Conservation (phyloP, 2,113 vertebrate genomes). For the Steatornis caripensis region DNA sequence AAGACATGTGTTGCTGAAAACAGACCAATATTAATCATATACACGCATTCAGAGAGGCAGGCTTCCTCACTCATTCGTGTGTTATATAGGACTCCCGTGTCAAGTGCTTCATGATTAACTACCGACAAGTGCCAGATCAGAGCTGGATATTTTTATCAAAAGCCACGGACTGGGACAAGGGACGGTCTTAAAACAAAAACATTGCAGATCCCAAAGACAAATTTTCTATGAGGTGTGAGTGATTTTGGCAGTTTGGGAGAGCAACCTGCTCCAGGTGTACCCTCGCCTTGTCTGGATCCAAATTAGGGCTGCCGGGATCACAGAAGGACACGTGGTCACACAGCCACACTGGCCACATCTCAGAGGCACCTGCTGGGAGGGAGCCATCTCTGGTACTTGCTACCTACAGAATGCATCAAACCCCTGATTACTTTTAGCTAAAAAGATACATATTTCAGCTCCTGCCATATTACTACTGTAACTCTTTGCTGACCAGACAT, state of each 20-base stretch:
- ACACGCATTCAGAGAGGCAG: fast-evolving
- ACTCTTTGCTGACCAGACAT: fast-evolving
- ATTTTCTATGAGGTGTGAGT: background rate
- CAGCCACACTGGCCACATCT: no score
- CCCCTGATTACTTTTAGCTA: fast-evolving
- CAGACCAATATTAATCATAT: fast-evolving
- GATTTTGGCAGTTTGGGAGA: no score
- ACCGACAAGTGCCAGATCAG: background rate
- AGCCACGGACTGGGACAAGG: background rate
- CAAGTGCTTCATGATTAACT: background rate
- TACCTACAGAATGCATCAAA: no score
- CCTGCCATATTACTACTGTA: background rate
- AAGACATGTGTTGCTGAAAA: fast-evolving
- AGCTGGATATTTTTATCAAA: background rate
- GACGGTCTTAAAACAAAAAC: background rate
- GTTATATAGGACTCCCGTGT: fast-evolving
- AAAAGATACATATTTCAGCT: fast-evolving
- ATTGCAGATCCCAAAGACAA: background rate
- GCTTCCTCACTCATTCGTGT: fast-evolving
- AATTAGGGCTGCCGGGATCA: no score
- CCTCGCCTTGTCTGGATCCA: no score
- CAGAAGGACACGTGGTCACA: no score
- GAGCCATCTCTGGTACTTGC: no score
- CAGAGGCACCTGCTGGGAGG: background rate
- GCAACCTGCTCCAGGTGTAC: fast-evolving